phyloP scores from a whole-genome alignment of 2,888 invertebrate genomes.

The Oligia latruncula region DNA sequence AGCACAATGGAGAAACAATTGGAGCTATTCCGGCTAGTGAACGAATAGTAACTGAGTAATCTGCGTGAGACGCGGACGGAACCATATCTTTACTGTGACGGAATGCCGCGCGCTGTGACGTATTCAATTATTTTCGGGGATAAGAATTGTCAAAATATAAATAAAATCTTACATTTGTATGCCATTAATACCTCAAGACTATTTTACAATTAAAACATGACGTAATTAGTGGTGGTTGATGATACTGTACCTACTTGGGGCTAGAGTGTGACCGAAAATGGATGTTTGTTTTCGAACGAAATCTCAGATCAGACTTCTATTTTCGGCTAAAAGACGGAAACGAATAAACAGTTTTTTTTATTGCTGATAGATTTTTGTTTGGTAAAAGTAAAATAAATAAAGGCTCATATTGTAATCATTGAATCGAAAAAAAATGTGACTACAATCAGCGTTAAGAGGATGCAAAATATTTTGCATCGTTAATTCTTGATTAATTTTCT shows the following conservation, averaged over 20 bases:
- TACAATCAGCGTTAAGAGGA: not conserved
- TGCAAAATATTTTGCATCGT: not conserved
- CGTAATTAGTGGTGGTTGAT: not conserved
- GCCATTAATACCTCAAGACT: not conserved
- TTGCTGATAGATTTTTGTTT: not conserved
- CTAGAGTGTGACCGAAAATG: not conserved
- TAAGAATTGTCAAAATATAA: not conserved
- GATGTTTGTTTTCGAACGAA: not conserved
- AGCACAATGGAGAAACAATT: conserved; percentile 44
- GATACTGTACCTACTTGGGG: too few relatives aligned
- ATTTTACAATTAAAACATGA: not conserved
- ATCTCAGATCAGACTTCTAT: not conserved
- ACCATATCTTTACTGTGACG: too few relatives aligned
- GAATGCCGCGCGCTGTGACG: conserved; percentile 36
- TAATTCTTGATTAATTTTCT: not conserved
- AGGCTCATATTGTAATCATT: not conserved
- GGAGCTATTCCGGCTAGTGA: conserved; percentile 32
- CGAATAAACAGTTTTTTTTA: not conserved
- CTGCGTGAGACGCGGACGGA: conserved; percentile 35
- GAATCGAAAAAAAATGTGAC: not conserved
- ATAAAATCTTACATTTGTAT: not conserved
- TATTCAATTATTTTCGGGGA: not conserved
- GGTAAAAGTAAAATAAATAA: not conserved
- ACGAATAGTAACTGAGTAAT: conserved; percentile 23
- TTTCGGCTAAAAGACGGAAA: not conserved